phyloP scores from a whole-genome alignment of 2,888 invertebrate species.

The Conistra vaccinii region DNA sequence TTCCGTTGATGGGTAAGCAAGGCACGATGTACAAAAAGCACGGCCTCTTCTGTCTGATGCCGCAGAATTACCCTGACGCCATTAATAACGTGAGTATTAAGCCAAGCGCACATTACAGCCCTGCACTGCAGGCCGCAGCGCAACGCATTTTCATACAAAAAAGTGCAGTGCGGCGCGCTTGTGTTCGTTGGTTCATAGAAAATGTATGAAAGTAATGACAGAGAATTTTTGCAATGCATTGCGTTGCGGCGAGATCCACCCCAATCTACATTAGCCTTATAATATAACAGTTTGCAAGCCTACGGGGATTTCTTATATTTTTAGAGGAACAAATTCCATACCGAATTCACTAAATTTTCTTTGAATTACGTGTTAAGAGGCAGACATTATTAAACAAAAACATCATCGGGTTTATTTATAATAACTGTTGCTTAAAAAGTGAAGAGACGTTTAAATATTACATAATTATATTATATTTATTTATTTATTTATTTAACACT shows the following conservation, averaged over 20 bases:
- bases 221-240: not conserved
- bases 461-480: too few relatives aligned
- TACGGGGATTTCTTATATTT: not conserved
- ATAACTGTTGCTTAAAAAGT: not conserved
- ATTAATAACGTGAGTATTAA: conserved; percentile 93
- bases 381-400: not conserved
- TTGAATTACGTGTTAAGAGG: not conserved
- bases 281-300: not conserved
- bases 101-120: not conserved
- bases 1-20: conserved; percentile 92
- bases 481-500: too few relatives aligned
- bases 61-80: conserved; percentile 98
- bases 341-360: not conserved
- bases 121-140: too few relatives aligned
- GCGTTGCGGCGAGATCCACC: not conserved
- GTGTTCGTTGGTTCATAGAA: not conserved
- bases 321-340: not conserved
- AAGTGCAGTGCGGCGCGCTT: not conserved
- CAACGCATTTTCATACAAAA: not conserved
- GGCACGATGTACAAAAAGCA: conserved; percentile 93
- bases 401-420: not conserved
- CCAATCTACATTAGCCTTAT: not conserved
- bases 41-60: conserved; percentile 96
- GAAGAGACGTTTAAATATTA: too few relatives aligned
- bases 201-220: too few relatives aligned